Percentiles rank a stretch among this genome's conserved stretches.
phyloP scores from a whole-genome alignment of 2,113 vertebrate genomes.

The Puntigrus tetrazona region DNA sequence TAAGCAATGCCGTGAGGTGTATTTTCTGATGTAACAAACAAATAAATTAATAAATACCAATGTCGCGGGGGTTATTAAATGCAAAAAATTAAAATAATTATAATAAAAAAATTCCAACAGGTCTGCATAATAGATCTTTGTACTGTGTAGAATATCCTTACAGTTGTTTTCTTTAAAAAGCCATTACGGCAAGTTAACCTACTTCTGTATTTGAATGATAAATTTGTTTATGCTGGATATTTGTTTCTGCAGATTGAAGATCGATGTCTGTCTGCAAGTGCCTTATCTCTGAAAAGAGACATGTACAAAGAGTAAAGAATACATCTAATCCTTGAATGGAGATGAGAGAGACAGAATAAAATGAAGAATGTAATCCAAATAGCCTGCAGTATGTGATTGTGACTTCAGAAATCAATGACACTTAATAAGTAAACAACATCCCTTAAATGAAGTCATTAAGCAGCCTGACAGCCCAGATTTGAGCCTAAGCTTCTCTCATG shows the following conservation, averaged over 20 bases:
- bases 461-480: constrained; percentile 60
- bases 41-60: too few species aligned
- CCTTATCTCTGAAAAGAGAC: constrained; percentile 34
- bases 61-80: too few species aligned
- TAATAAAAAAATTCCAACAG: too few species aligned
- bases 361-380: constrained; percentile 43
- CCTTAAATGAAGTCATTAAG: constrained; percentile 60
- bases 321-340: constrained; percentile 9
- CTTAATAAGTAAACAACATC: constrained; percentile 64
- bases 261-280: constrained; percentile 47
- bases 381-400: constrained; percentile 45
- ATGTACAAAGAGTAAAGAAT: constrained; percentile 7
- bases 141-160: background rate
- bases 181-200: constrained; percentile 7
- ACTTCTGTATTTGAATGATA: constrained; percentile 21
- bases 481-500: constrained; percentile 19
- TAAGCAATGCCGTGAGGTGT: too few species aligned
- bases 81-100: too few species aligned
- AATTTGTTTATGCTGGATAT: background rate
- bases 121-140: background rate
- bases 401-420: constrained; percentile 61
- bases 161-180: background rate
- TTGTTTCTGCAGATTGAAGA: constrained; percentile 43
- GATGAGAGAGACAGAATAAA: constrained; percentile 38
- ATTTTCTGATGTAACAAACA: too few species aligned